phyloP scores from a whole-genome alignment of 2,113 vertebrate genomes.

The Oreochromis aureus region DNA sequence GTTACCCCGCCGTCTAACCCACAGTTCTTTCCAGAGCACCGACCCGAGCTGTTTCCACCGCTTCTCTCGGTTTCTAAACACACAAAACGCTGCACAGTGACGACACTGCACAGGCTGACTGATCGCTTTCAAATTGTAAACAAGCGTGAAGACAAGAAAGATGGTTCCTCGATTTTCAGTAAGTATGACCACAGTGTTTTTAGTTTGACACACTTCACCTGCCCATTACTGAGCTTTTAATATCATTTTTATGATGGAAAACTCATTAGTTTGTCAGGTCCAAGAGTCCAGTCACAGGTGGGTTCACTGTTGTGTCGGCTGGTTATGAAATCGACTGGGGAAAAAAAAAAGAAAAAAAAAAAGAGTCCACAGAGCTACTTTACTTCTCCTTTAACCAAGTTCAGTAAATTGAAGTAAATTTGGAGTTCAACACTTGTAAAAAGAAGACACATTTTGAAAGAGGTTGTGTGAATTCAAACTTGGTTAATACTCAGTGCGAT shows the following conservation, averaged over 20 bases:
- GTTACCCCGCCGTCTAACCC: not conserved
- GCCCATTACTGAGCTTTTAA: not conserved
- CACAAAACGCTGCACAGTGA: not conserved
- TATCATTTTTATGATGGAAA: not conserved
- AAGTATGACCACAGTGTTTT: not conserved
- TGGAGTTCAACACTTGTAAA: not conserved
- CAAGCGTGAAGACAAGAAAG: not conserved
- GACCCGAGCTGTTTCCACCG: slow-evolving; percentile 34
- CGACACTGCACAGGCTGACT: not conserved
- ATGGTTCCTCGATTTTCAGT: not conserved
- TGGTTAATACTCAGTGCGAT: not conserved
- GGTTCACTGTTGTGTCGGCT: not conserved
- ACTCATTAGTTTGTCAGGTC: not conserved
- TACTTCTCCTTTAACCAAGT: not conserved
- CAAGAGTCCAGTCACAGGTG: not conserved
- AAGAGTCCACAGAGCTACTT: not conserved
- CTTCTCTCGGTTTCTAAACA: not conserved
- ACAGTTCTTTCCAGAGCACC: slow-evolving; percentile 34
- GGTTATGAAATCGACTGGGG: not conserved
- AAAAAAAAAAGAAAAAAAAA: no score
- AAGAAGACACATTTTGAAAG: not conserved
- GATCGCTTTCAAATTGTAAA: not conserved
- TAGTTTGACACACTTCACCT: not conserved
- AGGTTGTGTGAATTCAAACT: not conserved
- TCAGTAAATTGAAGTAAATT: not conserved